A percentile compares a stretch with the other conserved stretches of the same genome.
Evolutionary conservation across 2,113 vertebrate genomes (phyloP).

Genomic region (Notothenia coriiceps): DNA sequence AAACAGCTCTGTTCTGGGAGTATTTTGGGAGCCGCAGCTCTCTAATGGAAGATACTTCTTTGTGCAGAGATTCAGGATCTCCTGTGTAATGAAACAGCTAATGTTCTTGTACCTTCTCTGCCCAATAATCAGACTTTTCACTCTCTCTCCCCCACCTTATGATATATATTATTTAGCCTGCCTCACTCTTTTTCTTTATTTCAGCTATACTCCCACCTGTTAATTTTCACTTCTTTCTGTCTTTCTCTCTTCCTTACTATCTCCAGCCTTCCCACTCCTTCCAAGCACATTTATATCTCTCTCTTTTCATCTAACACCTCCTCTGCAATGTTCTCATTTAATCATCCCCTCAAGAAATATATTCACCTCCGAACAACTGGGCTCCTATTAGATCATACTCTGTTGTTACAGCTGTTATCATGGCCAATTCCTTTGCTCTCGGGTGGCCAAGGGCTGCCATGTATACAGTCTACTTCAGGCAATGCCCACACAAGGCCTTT

Average conservation of each 20-base stretch:
- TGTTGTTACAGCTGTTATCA: constrained; percentile 74
- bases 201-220: constrained; percentile 76
- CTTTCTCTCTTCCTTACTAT: constrained; percentile 62
- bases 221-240: constrained; percentile 78
- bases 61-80: constrained; percentile 57
- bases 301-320: constrained; percentile 84
- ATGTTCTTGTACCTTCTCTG: constrained; percentile 58
- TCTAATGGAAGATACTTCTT: constrained; percentile 70
- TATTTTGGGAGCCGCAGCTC: constrained; percentile 69
- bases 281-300: constrained; percentile 74
- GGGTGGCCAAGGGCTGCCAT: constrained; percentile 50
- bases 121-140: constrained; percentile 55
- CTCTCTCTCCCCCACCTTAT: constrained; percentile 27
- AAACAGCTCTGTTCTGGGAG: constrained; percentile 30
- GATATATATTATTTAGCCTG: constrained; percentile 62
- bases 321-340: constrained; percentile 86
- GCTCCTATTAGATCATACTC: constrained; percentile 75
- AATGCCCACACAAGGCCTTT: constrained; percentile 24
- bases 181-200: constrained; percentile 59
- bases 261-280: constrained; percentile 76
- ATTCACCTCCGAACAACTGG: constrained; percentile 80
- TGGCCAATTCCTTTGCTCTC: constrained; percentile 70
- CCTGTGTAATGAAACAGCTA: constrained; percentile 75
- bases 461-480: constrained; percentile 52
- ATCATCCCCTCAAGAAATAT: constrained; percentile 85